A percentile compares a stretch with the other conserved stretches of the same genome.
These are phyloP conservation scores for Acrocera orbiculus DNA, from an alignment of 2,888 invertebrate species.

Conservation along the genomic window DNA sequence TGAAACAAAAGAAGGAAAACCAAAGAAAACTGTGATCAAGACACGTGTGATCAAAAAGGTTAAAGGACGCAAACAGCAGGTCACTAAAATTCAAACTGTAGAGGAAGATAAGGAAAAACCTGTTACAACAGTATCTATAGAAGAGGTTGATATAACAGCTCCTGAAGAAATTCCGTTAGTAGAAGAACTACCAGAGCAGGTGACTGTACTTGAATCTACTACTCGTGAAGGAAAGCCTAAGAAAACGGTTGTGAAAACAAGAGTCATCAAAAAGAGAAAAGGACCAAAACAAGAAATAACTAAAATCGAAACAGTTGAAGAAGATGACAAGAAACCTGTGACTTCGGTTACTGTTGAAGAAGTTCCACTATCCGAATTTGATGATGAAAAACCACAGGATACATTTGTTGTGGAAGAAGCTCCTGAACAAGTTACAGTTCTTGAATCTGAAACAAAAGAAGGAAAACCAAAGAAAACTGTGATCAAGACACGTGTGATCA, in stretches of 20 bases:
- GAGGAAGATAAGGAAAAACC: constrained; percentile 24
- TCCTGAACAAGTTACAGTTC: constrained; percentile 14
- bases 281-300: constrained; percentile 24
- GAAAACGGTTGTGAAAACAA: constrained; percentile 21
- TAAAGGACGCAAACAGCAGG: constrained; percentile 23
- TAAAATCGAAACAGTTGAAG: constrained; percentile 18
- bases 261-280: constrained; percentile 23
- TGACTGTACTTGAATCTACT: constrained; percentile 28
- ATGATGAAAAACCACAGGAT: constrained; percentile 12
- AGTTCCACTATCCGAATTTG: neutral
- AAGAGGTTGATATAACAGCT: constrained; percentile 9
- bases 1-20: constrained; percentile 18
- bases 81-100: constrained; percentile 26
- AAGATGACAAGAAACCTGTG: constrained; percentile 17
- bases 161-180: constrained; percentile 14
- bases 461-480: constrained; percentile 19
- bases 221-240: constrained; percentile 14
- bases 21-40: constrained; percentile 19
- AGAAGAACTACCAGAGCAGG: constrained; percentile 17
- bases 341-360: constrained; percentile 17
- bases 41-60: constrained; percentile 22
- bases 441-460: constrained; percentile 13
- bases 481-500: constrained; percentile 22
- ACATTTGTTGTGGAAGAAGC: constrained; percentile 13
- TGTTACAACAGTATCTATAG: constrained; percentile 17